phyloP scores from a whole-genome alignment of 2,888 invertebrate genomes.

The Sinopyrophorus schimmeli region DNA sequence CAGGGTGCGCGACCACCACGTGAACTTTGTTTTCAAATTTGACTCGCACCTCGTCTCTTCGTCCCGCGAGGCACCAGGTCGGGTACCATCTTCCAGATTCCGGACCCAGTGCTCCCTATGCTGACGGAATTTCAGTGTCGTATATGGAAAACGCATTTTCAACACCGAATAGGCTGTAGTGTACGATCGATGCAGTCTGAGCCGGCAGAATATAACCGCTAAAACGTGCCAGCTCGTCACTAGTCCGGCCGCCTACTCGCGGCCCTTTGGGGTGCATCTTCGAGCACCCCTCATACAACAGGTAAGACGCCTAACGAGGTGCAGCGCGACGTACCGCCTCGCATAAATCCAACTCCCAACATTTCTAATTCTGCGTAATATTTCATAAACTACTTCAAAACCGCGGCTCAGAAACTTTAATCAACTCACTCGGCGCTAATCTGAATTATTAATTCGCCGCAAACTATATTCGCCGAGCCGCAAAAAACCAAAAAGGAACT shows the following conservation, averaged over 20 bases:
- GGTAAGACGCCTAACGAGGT: too few relatives aligned
- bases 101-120: slow-evolving; percentile 21
- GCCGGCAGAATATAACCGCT: slow-evolving; percentile 43
- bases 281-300: slow-evolving; percentile 43
- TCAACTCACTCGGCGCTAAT: too few relatives aligned
- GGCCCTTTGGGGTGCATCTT: slow-evolving; percentile 38
- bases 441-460: too few relatives aligned
- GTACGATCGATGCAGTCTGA: slow-evolving; percentile 51
- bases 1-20: slow-evolving; percentile 27
- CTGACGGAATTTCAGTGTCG: slow-evolving; percentile 26
- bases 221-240: slow-evolving; percentile 45
- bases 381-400: too few relatives aligned
- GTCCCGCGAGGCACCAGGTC: slow-evolving; percentile 10
- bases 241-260: slow-evolving; percentile 40
- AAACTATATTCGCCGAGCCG: too few relatives aligned
- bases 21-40: slow-evolving; percentile 13
- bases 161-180: slow-evolving; percentile 40
- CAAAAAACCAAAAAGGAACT: too few relatives aligned
- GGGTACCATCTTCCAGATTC: slow-evolving; percentile 18
- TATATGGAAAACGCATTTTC: slow-evolving; percentile 38
- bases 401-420: too few relatives aligned
- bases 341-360: too few relatives aligned
- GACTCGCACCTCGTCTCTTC: slow-evolving; percentile 13
- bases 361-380: too few relatives aligned
- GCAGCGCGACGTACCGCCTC: too few relatives aligned